Evolutionary conservation across 2,888 invertebrate genomes (phyloP).

Genomic region (Pristionchus fissidentatus): DNA sequence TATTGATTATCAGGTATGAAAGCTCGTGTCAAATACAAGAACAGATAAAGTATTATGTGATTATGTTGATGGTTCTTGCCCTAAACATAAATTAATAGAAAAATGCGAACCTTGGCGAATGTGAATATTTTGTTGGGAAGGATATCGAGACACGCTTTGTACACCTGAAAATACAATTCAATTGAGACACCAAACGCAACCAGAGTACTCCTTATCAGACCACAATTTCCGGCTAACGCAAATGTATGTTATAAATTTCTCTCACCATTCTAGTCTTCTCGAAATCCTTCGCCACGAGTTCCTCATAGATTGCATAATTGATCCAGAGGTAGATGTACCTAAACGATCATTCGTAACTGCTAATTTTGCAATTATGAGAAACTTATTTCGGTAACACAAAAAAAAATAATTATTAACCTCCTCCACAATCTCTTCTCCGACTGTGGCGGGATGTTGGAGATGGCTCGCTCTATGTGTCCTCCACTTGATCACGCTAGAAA

Average conservation of each 20-base stretch:
- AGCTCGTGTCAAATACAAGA: no score
- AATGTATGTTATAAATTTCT: no score
- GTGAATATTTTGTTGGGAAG: constrained; percentile 97
- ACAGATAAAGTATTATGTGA: no score
- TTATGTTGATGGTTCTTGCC: no score
- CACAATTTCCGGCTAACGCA: no score
- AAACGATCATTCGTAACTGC: not conserved
- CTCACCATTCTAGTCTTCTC: constrained; percentile 84
- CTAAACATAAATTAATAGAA: not conserved
- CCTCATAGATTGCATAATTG: constrained; percentile 92
- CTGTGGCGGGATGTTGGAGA: constrained; percentile 95
- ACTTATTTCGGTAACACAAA: no score
- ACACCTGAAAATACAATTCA: constrained; percentile 80
- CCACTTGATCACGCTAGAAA: constrained; percentile 78
- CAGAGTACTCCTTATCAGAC: no score
- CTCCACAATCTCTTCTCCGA: constrained; percentile 94
- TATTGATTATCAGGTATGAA: no score
- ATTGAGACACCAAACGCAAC: not conserved
- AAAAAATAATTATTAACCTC: no score
- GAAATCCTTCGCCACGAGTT: constrained; percentile 89
- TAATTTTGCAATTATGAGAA: no score
- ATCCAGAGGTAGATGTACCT: constrained; percentile 97
- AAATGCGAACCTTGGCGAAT: constrained; percentile 86
- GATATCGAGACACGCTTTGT: constrained; percentile 91
- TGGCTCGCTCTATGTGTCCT: constrained; percentile 98